These are phyloP conservation scores for Lophius americanus DNA, from an alignment of 2,797 vertebrate species.

Conservation along the genomic window DNA sequence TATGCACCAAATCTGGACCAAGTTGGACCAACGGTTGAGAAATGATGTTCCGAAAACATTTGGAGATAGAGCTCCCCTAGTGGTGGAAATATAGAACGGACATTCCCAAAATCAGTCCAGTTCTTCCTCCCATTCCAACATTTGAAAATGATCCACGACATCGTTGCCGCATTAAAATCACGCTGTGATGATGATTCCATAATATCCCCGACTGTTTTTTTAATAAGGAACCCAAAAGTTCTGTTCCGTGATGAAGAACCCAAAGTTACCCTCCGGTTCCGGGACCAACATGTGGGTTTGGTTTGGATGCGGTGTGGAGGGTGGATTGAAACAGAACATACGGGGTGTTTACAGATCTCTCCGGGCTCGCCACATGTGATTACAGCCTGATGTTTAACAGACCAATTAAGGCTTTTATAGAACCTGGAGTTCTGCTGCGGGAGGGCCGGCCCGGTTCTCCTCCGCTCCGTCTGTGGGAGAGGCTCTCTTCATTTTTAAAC, in stretches of 20 bases:
- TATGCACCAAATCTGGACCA: no score
- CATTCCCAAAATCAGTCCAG: no score
- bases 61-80: no score
- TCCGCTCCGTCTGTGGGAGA: slow-evolving; percentile 32
- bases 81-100: no score
- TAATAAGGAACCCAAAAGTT: not conserved
- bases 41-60: no score
- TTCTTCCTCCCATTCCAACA: no score
- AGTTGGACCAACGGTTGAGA: no score
- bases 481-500: slow-evolving; percentile 39
- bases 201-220: no score
- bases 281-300: slow-evolving; percentile 53
- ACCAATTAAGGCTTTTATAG: slow-evolving; percentile 77
- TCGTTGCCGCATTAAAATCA: no score
- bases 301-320: slow-evolving; percentile 43
- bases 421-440: slow-evolving; percentile 45
- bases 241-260: not conserved
- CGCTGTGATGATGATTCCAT: no score
- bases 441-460: slow-evolving; percentile 45
- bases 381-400: slow-evolving; percentile 74
- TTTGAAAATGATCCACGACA: no score
- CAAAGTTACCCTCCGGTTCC: slow-evolving; percentile 1
- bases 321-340: slow-evolving; percentile 58
- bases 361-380: slow-evolving; percentile 70
- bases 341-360: slow-evolving; percentile 75